A percentile compares a stretch with the other conserved stretches of the same genome.
Conservation (phyloP, 2,888 invertebrate genomes). For the Argyra leucocephala region DNA sequence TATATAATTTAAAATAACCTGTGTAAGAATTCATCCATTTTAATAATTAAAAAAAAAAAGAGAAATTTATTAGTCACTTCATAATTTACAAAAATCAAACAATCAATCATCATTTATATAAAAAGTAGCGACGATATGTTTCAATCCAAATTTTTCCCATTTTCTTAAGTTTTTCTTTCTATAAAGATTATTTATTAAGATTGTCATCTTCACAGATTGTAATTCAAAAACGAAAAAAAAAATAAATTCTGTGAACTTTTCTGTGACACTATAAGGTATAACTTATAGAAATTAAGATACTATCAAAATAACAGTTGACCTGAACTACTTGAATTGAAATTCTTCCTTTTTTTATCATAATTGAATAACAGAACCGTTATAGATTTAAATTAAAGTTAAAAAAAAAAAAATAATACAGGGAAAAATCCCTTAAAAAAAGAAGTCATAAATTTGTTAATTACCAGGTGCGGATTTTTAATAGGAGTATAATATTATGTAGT, state of each 20-base stretch:
- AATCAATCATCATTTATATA: too few species aligned
- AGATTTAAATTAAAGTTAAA: neutral
- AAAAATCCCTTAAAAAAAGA: neutral
- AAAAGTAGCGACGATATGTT: too few species aligned
- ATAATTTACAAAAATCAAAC: neutral
- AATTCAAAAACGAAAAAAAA: neutral
- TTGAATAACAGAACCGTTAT: neutral
- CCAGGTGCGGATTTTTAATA: neutral
- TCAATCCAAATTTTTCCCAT: too few species aligned
- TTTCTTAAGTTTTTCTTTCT: too few species aligned
- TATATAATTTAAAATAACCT: neutral
- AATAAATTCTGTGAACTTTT: neutral
- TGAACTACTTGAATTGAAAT: neutral
- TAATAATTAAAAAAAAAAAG: neutral
- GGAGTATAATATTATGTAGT: neutral
- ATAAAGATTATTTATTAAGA: neutral
- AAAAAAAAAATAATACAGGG: neutral
- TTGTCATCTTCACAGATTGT: neutral
- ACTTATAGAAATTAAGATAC: neutral
- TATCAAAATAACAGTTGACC: neutral
- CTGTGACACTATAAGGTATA: neutral
- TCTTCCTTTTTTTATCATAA: neutral
- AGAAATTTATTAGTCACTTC: slow-evolving; percentile 1
- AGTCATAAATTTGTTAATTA: neutral
- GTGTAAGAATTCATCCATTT: neutral